A percentile compares a stretch with the other conserved stretches of the same genome.
phyloP scores from a whole-genome alignment of 2,113 vertebrate species.

The Clupea harengus region DNA sequence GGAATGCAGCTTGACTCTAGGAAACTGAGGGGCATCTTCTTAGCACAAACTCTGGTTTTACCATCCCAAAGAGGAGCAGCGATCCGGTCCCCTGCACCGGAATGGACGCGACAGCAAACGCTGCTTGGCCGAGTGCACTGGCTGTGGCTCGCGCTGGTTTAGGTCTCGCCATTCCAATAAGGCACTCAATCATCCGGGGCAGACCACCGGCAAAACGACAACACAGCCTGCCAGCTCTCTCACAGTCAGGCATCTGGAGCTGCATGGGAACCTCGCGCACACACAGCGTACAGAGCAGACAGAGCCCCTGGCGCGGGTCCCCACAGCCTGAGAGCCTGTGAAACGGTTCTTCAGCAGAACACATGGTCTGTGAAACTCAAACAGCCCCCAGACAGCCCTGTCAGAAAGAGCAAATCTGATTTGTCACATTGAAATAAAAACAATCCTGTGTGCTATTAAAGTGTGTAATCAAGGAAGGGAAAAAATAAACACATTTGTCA shows the following conservation, averaged over 20 bases:
- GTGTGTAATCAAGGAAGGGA: neutral
- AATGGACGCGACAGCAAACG: too few relatives aligned
- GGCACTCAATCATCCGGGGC: conserved; percentile 32
- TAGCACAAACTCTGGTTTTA: neutral
- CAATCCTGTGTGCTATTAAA: conserved; percentile 1
- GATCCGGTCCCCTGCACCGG: neutral
- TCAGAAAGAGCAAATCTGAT: neutral
- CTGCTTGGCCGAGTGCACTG: too few relatives aligned
- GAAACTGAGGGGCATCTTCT: too few relatives aligned
- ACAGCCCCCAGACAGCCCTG: neutral
- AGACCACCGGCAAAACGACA: conserved; percentile 39
- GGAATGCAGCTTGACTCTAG: neutral
- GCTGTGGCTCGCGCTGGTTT: neutral
- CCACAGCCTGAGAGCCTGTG: neutral
- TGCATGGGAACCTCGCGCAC: conserved; percentile 12
- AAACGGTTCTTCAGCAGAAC: neutral
- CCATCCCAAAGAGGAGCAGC: neutral
- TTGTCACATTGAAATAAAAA: conserved; percentile 9
- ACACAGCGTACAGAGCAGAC: conserved; percentile 20
- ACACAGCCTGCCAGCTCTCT: conserved; percentile 22
- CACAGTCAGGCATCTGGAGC: conserved; percentile 21
- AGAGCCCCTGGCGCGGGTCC: neutral
- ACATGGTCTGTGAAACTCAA: neutral
- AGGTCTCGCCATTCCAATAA: conserved; percentile 31
- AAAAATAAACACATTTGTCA: neutral